Percentiles rank a stretch among this genome's conserved stretches.
These are phyloP conservation scores for Crepidodera aurea DNA, from an alignment of 2,888 invertebrate species.

Conservation along the genomic window DNA sequence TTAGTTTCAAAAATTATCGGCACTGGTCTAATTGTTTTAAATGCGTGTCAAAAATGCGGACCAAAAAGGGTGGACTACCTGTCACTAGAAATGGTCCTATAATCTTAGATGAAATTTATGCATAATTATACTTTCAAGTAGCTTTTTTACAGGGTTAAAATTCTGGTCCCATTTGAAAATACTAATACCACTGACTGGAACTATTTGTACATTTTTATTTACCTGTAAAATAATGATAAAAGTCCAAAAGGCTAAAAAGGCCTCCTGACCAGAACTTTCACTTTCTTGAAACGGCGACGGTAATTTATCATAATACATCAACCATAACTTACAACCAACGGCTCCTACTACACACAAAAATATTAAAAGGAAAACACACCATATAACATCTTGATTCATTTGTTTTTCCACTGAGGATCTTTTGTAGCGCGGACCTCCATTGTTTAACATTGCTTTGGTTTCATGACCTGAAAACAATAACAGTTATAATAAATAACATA, in stretches of 20 bases:
- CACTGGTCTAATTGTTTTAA: no score
- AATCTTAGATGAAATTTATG: no score
- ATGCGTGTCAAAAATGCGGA: no score
- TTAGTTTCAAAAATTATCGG: no score
- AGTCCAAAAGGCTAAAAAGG: conserved; percentile 91
- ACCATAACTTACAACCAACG: conserved; percentile 89
- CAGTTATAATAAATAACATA: conserved; percentile 24
- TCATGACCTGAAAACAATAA: conserved; percentile 77
- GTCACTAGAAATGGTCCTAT: no score
- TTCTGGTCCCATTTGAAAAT: no score
- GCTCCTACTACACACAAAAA: conserved; percentile 91
- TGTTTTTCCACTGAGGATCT: conserved; percentile 89
- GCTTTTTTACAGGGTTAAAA: no score
- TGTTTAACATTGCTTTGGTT: conserved; percentile 97
- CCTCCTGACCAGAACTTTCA: conserved; percentile 63
- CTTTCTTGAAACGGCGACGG: conserved; percentile 74
- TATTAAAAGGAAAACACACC: conserved; percentile 92
- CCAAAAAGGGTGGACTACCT: no score
- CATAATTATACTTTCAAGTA: no score
- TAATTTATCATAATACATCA: conserved; percentile 68
- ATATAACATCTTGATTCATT: conserved; percentile 96
- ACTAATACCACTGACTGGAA: no score
- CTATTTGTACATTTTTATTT: no score
- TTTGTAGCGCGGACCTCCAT: conserved; percentile 93
- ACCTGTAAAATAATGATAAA: conserved; percentile 95